Percentiles rank a stretch among this genome's conserved stretches.
Conservation (phyloP, 2,113 vertebrate genomes). For the Anguilla rostrata region DNA sequence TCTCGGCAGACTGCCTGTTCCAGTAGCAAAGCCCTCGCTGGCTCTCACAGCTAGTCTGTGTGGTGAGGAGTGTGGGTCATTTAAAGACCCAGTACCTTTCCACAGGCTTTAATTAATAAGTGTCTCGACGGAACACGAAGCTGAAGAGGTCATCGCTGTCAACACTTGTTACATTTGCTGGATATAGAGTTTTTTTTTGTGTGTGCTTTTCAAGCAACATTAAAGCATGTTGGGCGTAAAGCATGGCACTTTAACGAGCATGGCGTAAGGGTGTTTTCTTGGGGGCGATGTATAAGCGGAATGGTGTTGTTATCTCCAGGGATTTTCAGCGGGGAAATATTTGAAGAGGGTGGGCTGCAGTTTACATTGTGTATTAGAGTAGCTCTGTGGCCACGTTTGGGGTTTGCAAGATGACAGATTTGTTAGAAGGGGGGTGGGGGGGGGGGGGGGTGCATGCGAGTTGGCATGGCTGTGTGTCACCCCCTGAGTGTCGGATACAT, state of each 20-base stretch:
- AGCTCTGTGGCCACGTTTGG: slow-evolving; percentile 2
- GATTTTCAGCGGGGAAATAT: neutral
- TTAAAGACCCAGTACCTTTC: neutral
- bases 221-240: neutral
- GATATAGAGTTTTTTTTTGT: neutral
- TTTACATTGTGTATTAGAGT: neutral
- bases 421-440: neutral
- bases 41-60: neutral
- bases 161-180: neutral
- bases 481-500: slow-evolving; percentile 3
- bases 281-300: neutral
- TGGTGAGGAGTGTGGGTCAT: neutral
- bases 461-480: neutral
- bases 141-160: neutral
- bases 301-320: neutral
- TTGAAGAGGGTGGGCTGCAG: neutral
- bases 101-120: neutral
- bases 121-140: neutral
- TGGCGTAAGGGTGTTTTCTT: neutral
- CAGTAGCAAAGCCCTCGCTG: neutral
- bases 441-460: slow-evolving; percentile 11
- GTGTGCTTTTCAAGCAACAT: neutral
- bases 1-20: neutral
- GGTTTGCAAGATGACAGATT: slow-evolving; percentile 6
- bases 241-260: neutral